Evolutionary conservation across 23 tunicate genomes (phyloP).

Genomic region (Styela plicata): DNA sequence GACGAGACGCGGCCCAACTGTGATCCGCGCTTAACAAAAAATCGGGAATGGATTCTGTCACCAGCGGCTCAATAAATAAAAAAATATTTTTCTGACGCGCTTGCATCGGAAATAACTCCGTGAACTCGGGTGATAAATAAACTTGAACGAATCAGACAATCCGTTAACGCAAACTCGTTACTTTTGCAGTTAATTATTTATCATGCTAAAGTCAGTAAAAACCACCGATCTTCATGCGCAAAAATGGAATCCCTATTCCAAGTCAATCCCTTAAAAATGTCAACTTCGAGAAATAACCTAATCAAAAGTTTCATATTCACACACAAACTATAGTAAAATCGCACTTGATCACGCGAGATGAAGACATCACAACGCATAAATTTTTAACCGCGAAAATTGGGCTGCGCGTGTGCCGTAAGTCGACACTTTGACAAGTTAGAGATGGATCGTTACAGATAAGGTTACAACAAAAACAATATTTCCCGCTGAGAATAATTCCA

Average conservation of each 20-base stretch:
- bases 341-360: neutral
- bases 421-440: neutral
- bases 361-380: neutral
- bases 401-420: neutral
- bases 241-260: neutral
- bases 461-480: neutral
- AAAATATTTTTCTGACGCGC: no score
- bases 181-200: neutral
- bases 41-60: no score
- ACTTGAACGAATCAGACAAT: neutral
- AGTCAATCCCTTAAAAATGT: neutral
- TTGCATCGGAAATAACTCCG: no score
- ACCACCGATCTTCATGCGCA: neutral
- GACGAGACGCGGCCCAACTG: no score
- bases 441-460: neutral
- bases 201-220: neutral
- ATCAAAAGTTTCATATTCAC: no score
- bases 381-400: neutral
- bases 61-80: no score
- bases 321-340: no score
- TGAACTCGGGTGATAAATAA: no score
- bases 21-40: no score
- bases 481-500: neutral
- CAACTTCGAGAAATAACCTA: neutral
- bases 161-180: neutral